These are phyloP conservation scores for Aphis craccivora DNA, from an alignment of 1,140 invertebrate genomes.

Conservation along the genomic window DNA sequence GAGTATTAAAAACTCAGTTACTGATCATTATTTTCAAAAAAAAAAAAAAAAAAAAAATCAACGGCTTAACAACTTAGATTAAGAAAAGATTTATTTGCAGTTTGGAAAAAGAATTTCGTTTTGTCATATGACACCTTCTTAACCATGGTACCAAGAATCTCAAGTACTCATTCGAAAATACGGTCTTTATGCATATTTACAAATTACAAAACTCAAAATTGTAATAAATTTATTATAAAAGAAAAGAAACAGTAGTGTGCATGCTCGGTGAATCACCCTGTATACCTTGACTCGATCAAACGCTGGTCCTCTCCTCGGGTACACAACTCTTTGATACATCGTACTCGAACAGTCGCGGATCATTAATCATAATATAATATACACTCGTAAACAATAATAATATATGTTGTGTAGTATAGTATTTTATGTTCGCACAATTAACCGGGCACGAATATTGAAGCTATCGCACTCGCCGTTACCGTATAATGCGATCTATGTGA, in stretches of 20 bases:
- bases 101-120: too few species aligned
- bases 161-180: too few species aligned
- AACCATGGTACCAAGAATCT: too few species aligned
- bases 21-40: too few species aligned
- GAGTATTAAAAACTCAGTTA: too few species aligned
- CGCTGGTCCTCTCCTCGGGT: background rate
- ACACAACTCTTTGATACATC: background rate
- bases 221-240: background rate
- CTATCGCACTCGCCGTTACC: too few species aligned
- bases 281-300: background rate
- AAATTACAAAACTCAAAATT: background rate
- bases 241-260: background rate
- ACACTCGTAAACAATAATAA: background rate
- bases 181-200: background rate
- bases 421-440: background rate
- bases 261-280: background rate
- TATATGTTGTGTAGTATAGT: background rate
- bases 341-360: background rate
- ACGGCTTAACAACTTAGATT: too few species aligned
- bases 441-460: background rate
- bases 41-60: background rate
- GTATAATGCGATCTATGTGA: background rate
- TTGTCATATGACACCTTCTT: too few species aligned
- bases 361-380: background rate
- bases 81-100: too few species aligned